Conservation (phyloP, 1,140 invertebrate genomes). For the Nebria ingens region DNA sequence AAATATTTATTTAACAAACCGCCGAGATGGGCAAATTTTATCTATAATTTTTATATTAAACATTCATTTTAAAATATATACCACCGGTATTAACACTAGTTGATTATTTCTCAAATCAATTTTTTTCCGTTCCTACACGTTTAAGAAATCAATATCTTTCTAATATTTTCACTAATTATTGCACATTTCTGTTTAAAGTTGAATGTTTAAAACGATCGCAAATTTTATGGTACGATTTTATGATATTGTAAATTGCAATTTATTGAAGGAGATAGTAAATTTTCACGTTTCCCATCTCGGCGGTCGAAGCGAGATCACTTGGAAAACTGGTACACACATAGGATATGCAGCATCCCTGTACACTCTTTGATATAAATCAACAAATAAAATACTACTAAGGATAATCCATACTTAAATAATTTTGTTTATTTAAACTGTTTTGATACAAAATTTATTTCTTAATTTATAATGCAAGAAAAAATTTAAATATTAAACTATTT, state of each 20-base stretch:
- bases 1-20: constrained; percentile 12
- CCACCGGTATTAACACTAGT: constrained; percentile 13
- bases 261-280: constrained; percentile 16
- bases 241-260: constrained; percentile 3
- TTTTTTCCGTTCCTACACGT: constrained; percentile 5
- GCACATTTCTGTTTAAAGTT: not conserved
- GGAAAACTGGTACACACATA: constrained; percentile 23
- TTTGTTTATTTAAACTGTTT: no score
- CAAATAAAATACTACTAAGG: no score
- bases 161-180: not conserved
- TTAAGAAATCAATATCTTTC: not conserved
- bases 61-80: constrained; percentile 11
- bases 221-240: constrained; percentile 4
- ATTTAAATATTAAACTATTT: not conserved
- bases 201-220: constrained; percentile 5
- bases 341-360: constrained; percentile 22
- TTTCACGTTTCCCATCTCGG: constrained; percentile 24
- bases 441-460: no score
- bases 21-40: constrained; percentile 22
- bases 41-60: not conserved
- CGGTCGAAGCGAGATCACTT: constrained; percentile 18
- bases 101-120: constrained; percentile 5
- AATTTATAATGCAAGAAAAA: no score
- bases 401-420: no score
- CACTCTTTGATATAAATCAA: constrained; percentile 10